These are phyloP conservation scores for Andrena fulva DNA, from an alignment of 2,888 invertebrate species.

Conservation along the genomic window DNA sequence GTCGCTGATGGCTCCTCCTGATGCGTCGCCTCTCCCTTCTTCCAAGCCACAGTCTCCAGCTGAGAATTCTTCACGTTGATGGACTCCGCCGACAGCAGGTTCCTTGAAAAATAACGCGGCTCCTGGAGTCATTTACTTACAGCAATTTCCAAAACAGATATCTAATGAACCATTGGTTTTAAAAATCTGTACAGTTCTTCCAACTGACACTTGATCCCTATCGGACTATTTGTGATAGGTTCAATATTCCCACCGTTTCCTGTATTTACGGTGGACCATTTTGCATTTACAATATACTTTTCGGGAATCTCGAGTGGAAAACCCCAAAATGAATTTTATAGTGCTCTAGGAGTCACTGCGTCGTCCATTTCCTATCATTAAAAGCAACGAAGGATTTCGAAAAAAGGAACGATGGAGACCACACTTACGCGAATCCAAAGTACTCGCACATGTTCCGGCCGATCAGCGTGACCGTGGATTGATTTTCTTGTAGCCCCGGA, in stretches of 20 bases:
- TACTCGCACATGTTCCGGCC: conserved; percentile 87
- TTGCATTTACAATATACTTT: too few relatives aligned
- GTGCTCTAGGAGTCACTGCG: too few relatives aligned
- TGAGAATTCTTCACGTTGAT: conserved; percentile 42
- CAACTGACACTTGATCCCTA: too few relatives aligned
- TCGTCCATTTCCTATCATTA: not conserved
- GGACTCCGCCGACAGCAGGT: conserved; percentile 21
- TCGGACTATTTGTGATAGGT: too few relatives aligned
- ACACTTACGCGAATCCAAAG: conserved; percentile 88
- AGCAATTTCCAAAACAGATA: not conserved
- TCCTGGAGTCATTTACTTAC: not conserved
- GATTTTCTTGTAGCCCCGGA: conserved; percentile 72
- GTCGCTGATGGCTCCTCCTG: conserved; percentile 53
- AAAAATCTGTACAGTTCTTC: too few relatives aligned
- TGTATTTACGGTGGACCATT: too few relatives aligned
- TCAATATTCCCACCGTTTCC: too few relatives aligned
- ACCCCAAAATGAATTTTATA: too few relatives aligned
- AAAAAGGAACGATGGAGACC: not conserved
- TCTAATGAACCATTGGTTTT: too few relatives aligned
- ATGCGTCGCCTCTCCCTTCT: conserved; percentile 18
- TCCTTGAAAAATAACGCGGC: conserved; percentile 16
- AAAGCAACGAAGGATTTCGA: not conserved
- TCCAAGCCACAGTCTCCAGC: conserved; percentile 44
- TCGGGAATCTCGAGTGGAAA: too few relatives aligned
- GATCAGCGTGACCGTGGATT: conserved; percentile 81